Base-by-base conservation (phyloP, 2,888 invertebrate genomes). In the Silvanus unidentatus region DNA sequence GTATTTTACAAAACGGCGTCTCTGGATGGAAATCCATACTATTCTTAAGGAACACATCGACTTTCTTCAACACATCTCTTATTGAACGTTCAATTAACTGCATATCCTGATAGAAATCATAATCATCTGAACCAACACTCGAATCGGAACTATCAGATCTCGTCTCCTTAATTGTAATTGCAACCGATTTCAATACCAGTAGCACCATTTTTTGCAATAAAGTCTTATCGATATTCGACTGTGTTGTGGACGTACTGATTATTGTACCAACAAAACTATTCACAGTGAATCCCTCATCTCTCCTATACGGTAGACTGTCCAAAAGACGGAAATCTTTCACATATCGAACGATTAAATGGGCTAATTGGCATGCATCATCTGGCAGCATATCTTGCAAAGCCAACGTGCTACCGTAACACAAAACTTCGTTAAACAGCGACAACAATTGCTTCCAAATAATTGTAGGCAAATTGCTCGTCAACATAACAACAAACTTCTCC, bases 371-470 rank as follows among this genome's bases (percentile, higher is more conserved):
- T 13, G 91, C 91, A 68, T 92, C 92, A 68, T 92, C 90, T 2
- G 90, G 90, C 54, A 91, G 71, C 61, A 88, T 81, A 68, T 91
- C 91, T 71, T 93, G 92, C 53, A 93, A 73, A 1, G 92, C 91
- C 57, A 93, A 73, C 27, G 93, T 93, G 53, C 90, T 92, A 2
- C 92, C 92, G 68, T 93, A 93, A 70, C 93, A 93, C 41, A 93
- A 71, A 6, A 92, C 90, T 72, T 93, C 92, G 69, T 92, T 92
- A 58, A 92, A 90, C 27, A 93, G 74, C 57, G 87, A 87, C 49
- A 93, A 70, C 61, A 92, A 75, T 71, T 90, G 89, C 59, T 87
- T 84, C 80, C 92, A 92, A 55, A 92, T 82, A 39, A 89, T 78
- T 50, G 87, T 82, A 1, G 90, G 86, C n/a, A 92, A 73, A 54